Conservation (phyloP, 92 coral and sea anemone species). For the Virgularia gustaviana region DNA sequence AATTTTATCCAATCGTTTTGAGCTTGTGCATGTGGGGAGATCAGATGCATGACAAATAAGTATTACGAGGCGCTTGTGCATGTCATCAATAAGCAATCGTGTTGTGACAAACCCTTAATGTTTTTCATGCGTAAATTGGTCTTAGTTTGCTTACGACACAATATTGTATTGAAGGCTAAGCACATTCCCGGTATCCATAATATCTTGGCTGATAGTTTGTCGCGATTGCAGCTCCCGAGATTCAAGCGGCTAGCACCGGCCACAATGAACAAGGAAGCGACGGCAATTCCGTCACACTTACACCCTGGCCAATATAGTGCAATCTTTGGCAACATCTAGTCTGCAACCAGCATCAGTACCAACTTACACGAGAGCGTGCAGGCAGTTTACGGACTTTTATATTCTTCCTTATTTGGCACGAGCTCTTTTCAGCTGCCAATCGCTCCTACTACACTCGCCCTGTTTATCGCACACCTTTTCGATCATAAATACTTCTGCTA, state of each 20-base stretch:
- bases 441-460: not conserved
- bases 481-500: not conserved
- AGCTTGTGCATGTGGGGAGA: conserved; percentile 47
- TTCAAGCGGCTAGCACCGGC: conserved; percentile 49
- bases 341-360: not conserved
- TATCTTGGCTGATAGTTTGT: conserved; percentile 40
- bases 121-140: conserved; percentile 47
- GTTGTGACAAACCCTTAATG: conserved; percentile 33
- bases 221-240: conserved; percentile 58
- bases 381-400: not conserved
- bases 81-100: conserved; percentile 37
- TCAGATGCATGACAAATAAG: not conserved
- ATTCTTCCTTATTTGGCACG: not conserved
- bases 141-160: conserved; percentile 34
- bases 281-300: not conserved
- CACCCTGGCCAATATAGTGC: not conserved
- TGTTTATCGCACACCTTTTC: not conserved
- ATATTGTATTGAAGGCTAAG: conserved; percentile 47
- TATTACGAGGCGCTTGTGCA: conserved; percentile 41
- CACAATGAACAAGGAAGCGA: not conserved
- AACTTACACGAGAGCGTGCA: not conserved
- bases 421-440: not conserved
- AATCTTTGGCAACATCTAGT: not conserved
- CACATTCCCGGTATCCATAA: conserved; percentile 43
- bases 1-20: conserved; percentile 40